A percentile compares a stretch with the other conserved stretches of the same genome.
These are phyloP conservation scores for Hylaeus volcanicus DNA, from an alignment of 1,140 invertebrate species.

Conservation along the genomic window DNA sequence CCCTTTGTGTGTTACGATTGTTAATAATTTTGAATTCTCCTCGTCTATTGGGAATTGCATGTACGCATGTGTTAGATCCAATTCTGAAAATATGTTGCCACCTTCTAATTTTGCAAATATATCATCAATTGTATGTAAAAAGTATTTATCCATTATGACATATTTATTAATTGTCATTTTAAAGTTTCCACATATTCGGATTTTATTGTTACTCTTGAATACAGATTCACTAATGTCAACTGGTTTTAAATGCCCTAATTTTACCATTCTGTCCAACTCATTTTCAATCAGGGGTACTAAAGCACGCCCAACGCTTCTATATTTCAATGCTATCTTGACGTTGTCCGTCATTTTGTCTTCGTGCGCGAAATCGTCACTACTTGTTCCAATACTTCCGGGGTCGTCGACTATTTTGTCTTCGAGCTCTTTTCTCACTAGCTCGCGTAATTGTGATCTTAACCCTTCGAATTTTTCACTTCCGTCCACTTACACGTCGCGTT, in stretches of 20 bases:
- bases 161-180: constrained; percentile 23
- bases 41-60: constrained; percentile 29
- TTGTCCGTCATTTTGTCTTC: too few relatives aligned
- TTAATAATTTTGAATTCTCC: not conserved
- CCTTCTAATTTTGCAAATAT: constrained; percentile 20
- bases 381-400: too few relatives aligned
- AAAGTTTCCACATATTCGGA: constrained; percentile 26
- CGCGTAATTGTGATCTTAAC: too few relatives aligned
- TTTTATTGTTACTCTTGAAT: not conserved
- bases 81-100: constrained; percentile 7
- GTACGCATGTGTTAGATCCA: constrained; percentile 27
- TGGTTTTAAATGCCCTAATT: constrained; percentile 47
- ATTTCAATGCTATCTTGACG: too few relatives aligned
- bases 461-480: too few relatives aligned
- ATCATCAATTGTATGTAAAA: constrained; percentile 7
- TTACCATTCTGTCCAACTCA: constrained; percentile 33
- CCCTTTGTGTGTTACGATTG: constrained; percentile 56
- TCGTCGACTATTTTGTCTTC: too few relatives aligned
- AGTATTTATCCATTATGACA: constrained; percentile 34
- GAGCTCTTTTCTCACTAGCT: too few relatives aligned
- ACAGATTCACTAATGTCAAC: not conserved
- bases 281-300: not conserved
- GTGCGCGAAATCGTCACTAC: too few relatives aligned
- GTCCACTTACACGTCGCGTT: too few relatives aligned
- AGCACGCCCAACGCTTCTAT: too few relatives aligned